Evolutionary conservation across 2,888 invertebrate species (phyloP), one percentile per base, ranked within the genome.

Genomic region (Amaurobius ferox): DNA sequence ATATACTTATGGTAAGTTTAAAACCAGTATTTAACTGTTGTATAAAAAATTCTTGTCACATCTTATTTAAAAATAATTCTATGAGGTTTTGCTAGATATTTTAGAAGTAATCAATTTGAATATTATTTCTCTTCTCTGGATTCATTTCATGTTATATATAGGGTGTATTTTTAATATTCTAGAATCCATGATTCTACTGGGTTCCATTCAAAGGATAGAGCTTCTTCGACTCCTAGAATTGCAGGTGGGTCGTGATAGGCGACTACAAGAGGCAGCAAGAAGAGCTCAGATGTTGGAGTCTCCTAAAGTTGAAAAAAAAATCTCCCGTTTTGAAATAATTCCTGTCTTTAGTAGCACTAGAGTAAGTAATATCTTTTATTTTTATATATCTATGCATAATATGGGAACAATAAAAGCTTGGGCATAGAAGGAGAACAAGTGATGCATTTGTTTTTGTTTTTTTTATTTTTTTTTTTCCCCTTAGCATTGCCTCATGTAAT

Each of bases 161-260:
- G n/a, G n/a, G n/a, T n/a, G n/a, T n/a, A n/a, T n/a, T n/a, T n/a
- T 35, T 32, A 35, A 48, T 30, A 35, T 70, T 19, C 90, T 74
- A 92, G 92, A 92, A 55, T 92, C 92, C 0, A 97, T 97, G 97
- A 97, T 98, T 28, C 93, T 99, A 0, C 93, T 99, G 28, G 99
- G 99, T 0, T 98, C 98, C 0, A 96, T 98, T 87, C 97, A 97
- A 91, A 94, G 98, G 86, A 93, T 96, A 91, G 97, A 98, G 90
- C 92, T 98, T 77, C 96, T 97, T 86, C 94, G 95, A 90, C 93
- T 96, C 80, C 96, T 98, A 78, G 96, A 97, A 90, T 94, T 94
- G 89, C 96, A 96, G 87, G 95, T 97, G 55, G 97, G 97, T 0
- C 93, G 96, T 55, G 96, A 96, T 90, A 92, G 96, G 72, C 92